Evolutionary conservation across 2,113 vertebrate genomes (phyloP), one percentile per base, ranked within the genome.

Genomic region (Alouatta palliata): DNA sequence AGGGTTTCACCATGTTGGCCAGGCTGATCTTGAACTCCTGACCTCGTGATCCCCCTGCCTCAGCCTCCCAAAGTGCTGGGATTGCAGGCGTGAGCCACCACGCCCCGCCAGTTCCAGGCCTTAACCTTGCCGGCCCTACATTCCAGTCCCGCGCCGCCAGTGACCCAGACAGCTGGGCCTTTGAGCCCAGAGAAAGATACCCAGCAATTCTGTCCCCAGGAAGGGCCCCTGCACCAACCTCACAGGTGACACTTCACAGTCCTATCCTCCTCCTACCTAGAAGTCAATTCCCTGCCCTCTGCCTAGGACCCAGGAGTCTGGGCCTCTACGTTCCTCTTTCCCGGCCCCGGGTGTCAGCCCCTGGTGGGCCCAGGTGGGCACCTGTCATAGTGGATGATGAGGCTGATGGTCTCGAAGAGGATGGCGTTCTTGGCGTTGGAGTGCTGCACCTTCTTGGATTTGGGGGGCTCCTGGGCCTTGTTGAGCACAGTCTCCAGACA

Each of bases 361-460:
- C 30, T 8, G 4, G 19, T 10, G 0, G 17, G 66, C 76, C 13
- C 76, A 47, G 37, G 20, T 11, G 5, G 37, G 86, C 89, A 97
- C 98, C 98, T 97, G 96, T 98, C 98, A 0, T 97, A 97, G 95
- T 99, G 99, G 97, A 99, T 99, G 95, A 99, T 99, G 80, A 99
- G 99, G 16, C 99, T 99, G 96, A 99, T 99, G 30, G 99, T 99
- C 98, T 99, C 99, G 21, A 99, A 99, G 91, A 99, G 97, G 96
- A 99, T 99, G 25, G 99, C 99, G 0, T 99, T 99, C 98, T 99
- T 99, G 87, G 99, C 99, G 0, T 99, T 99, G 49, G 99, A 99
- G 96, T 99, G 99, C 98, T 99, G 99, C 73, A 99, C 99, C 98
- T 99, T 99, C 98, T 99, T 99, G 96, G 99, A 99, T 97, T 99